These are phyloP conservation scores for Empidonax alnorum DNA, from an alignment of 2,113 vertebrate genomes.

Conservation along the genomic window DNA sequence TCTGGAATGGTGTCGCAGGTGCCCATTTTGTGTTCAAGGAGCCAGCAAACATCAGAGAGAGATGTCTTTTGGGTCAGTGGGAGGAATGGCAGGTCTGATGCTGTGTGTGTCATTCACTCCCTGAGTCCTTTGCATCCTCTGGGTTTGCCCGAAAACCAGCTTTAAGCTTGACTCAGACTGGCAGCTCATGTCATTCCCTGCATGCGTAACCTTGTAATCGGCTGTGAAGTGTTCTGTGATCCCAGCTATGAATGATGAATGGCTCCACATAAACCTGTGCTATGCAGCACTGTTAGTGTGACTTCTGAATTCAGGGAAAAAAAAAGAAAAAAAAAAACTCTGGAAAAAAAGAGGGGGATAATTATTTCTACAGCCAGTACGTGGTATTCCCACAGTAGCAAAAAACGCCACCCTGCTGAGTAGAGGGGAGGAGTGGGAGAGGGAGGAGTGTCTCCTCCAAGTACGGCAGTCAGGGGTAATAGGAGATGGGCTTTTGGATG, in stretches of 20 bases:
- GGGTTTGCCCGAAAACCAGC: not conserved
- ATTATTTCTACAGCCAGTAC: not conserved
- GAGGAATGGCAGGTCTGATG: not conserved
- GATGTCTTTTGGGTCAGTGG: accelerated
- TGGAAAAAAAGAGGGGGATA: not conserved
- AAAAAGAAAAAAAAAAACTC: not conserved
- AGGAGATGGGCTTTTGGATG: not conserved
- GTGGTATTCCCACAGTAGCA: not conserved
- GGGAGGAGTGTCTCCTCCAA: not conserved
- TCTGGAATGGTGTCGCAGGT: not conserved
- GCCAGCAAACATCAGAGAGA: not conserved
- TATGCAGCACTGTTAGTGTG: not conserved
- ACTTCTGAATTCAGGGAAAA: not conserved
- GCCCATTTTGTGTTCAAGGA: not conserved
- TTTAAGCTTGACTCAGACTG: not conserved
- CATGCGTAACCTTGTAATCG: constrained; percentile 44
- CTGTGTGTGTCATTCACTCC: not conserved
- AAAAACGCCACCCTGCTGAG: not conserved
- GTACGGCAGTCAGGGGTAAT: accelerated
- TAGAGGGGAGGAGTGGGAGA: not conserved
- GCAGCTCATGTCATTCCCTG: constrained; percentile 36
- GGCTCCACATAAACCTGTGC: not conserved
- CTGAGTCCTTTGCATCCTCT: not conserved
- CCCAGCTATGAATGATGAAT: constrained; percentile 58
- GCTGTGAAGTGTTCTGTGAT: constrained; percentile 58